phyloP scores from a whole-genome alignment of 2,113 vertebrate genomes.

The Struthidea cinerea region DNA sequence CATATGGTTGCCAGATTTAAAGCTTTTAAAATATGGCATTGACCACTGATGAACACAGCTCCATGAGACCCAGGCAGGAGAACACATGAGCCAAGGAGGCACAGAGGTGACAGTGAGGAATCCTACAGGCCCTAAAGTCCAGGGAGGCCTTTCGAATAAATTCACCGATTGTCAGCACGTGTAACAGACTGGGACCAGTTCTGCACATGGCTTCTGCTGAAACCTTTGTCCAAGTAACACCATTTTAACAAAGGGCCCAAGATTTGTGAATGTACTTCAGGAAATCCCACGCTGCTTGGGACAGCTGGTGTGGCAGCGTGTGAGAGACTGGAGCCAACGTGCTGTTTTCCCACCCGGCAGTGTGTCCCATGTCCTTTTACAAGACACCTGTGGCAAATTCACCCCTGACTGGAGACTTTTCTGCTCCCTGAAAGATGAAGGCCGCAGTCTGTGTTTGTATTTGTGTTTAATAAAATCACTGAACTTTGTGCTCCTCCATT shows the following conservation, averaged over 20 bases:
- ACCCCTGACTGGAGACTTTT: background rate
- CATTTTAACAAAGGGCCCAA: background rate
- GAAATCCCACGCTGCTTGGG: background rate
- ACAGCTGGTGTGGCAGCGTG: background rate
- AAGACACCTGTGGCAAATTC: background rate
- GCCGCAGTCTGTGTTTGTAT: background rate
- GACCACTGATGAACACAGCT: background rate
- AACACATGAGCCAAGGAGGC: fast-evolving
- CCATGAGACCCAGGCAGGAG: background rate
- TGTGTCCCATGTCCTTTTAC: background rate
- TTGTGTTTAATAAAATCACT: background rate
- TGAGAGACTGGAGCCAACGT: background rate
- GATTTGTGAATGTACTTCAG: background rate
- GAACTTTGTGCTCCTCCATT: background rate
- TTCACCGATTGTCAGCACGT: fast-evolving
- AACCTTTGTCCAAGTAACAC: background rate
- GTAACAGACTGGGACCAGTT: background rate
- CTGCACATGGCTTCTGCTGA: background rate
- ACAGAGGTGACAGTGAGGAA: background rate
- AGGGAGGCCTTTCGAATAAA: background rate
- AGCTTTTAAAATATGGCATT: background rate
- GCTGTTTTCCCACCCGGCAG: background rate
- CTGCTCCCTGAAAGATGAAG: background rate
- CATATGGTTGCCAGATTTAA: background rate
- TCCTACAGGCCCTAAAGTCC: background rate